Conservation (phyloP, 2,888 invertebrate genomes). For the Archips crataeganus region DNA sequence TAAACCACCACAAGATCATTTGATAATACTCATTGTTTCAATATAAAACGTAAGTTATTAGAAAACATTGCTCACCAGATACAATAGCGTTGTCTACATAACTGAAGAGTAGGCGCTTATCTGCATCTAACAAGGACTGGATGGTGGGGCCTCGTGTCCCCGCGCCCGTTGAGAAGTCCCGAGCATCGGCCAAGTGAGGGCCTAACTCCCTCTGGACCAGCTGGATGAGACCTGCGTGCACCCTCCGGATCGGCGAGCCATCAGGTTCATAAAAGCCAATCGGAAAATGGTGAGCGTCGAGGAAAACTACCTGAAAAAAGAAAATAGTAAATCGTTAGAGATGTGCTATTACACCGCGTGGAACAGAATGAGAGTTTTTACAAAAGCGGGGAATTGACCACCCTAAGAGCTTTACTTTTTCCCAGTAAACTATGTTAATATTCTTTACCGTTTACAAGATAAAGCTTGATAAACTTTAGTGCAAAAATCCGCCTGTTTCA, state of each 20-base stretch:
- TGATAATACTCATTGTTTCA: conserved; percentile 1
- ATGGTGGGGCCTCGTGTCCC: conserved; percentile 78
- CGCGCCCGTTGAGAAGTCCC: conserved; percentile 68
- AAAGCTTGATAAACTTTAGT: too few species aligned
- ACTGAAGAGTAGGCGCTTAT: conserved; percentile 82
- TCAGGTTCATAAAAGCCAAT: conserved; percentile 85
- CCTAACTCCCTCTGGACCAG: conserved; percentile 85
- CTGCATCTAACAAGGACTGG: conserved; percentile 74
- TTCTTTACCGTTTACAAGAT: too few species aligned
- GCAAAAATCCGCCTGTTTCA: too few species aligned
- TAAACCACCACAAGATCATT: not conserved
- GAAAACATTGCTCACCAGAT: conserved; percentile 60
- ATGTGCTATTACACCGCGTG: too few species aligned
- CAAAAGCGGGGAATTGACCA: too few species aligned
- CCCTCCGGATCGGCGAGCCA: conserved; percentile 73
- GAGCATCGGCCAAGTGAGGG: conserved; percentile 79
- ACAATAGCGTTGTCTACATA: conserved; percentile 83
- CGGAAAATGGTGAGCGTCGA: conserved; percentile 94
- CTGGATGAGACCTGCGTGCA: conserved; percentile 85
- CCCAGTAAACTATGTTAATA: too few species aligned
- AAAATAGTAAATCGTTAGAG: not conserved
- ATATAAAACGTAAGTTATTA: not conserved
- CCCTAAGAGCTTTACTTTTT: too few species aligned
- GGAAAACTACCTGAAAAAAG: conserved; percentile 86
- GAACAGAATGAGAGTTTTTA: too few species aligned